These are phyloP conservation scores for Dolichopus griseipennis DNA, from an alignment of 2,888 invertebrate genomes.

Conservation along the genomic window DNA sequence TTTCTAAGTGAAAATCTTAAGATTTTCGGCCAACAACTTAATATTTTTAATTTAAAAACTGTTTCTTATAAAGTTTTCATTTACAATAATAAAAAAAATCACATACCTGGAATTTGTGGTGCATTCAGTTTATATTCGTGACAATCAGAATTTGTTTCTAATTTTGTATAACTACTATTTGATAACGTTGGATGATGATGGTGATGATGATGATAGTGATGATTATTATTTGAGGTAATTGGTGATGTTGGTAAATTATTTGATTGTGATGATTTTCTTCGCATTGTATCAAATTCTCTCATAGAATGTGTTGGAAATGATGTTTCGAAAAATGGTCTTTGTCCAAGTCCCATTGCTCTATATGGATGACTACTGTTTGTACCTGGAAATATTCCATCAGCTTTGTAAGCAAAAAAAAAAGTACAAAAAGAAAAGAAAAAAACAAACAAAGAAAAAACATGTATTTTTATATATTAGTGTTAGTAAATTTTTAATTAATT, in stretches of 20 bases:
- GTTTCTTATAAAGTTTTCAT: no score
- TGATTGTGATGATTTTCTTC: slow-evolving; percentile 50
- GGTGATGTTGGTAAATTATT: slow-evolving; percentile 32
- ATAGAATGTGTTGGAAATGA: slow-evolving; percentile 54
- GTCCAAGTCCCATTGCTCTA: slow-evolving; percentile 63
- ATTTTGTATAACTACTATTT: slow-evolving; percentile 32
- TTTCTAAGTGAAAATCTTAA: no score
- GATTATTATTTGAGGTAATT: slow-evolving; percentile 22
- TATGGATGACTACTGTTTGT: slow-evolving; percentile 55
- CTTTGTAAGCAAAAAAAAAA: neutral
- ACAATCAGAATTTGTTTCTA: slow-evolving; percentile 45
- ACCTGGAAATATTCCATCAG: slow-evolving; percentile 37
- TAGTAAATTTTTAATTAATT: neutral
- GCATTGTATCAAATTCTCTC: slow-evolving; percentile 60
- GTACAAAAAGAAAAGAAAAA: neutral
- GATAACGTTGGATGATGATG: slow-evolving; percentile 36
- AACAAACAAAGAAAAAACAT: neutral
- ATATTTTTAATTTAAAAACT: no score
- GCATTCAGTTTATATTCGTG: slow-evolving; percentile 57
- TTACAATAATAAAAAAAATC: no score
- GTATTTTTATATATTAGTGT: neutral
- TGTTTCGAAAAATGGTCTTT: slow-evolving; percentile 58
- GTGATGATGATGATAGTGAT: slow-evolving; percentile 33
- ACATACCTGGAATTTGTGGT: slow-evolving; percentile 43
- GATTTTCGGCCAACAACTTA: no score